Conservation (phyloP, 1,140 invertebrate species). For the roundworm (Caenorhabditis elegans) region WBcel235 BX284604.4:6103001-6103500, state of each 20-base stretch:
- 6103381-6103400: no score
- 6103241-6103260: neutral
- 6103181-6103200: neutral
- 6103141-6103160: slow-evolving; percentile 17
- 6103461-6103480: neutral
- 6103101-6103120: no score
- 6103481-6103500: neutral
- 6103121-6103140: neutral
- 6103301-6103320: neutral
- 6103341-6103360: no score
- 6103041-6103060: no score
- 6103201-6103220: slow-evolving; percentile 11
- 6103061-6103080: no score
- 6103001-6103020: neutral
- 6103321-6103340: no score
- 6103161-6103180: neutral
- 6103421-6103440: neutral
- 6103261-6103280: slow-evolving; percentile 17
- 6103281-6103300: neutral
- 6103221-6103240: slow-evolving; percentile 31
- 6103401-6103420: no score
- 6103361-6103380: no score
- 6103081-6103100: no score
- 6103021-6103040: neutral
- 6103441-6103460: neutral